phyloP scores from a whole-genome alignment of 1,140 invertebrate genomes.

The Archegozetes longisetosus region DNA sequence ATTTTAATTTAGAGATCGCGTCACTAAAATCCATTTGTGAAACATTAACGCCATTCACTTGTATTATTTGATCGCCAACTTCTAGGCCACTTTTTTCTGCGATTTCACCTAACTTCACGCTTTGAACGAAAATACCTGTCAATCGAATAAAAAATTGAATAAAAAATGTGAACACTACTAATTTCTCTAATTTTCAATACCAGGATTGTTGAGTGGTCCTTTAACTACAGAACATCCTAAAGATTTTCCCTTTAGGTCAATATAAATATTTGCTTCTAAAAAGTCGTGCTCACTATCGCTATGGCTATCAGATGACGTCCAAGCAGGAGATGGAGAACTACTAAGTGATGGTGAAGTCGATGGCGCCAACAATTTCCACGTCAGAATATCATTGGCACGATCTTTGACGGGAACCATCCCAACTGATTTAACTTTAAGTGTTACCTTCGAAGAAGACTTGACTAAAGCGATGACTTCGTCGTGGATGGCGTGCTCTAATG shows the following conservation, averaged over 20 bases:
- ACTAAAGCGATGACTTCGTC: slow-evolving; percentile 23
- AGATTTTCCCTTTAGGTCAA: neutral
- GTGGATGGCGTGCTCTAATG: slow-evolving; percentile 24
- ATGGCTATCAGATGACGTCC: neutral
- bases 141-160: slow-evolving; percentile 36
- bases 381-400: slow-evolving; percentile 13
- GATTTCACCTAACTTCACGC: slow-evolving; percentile 71
- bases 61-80: slow-evolving; percentile 77
- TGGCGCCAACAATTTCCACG: slow-evolving; percentile 12
- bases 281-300: neutral
- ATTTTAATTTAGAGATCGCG: slow-evolving; percentile 22
- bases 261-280: slow-evolving; percentile 3
- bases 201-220: slow-evolving; percentile 41
- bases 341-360: neutral
- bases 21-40: slow-evolving; percentile 58
- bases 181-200: no score
- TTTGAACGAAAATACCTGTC: slow-evolving; percentile 74
- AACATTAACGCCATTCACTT: slow-evolving; percentile 69
- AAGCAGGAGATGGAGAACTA: neutral
- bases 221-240: slow-evolving; percentile 32
- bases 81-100: slow-evolving; percentile 68
- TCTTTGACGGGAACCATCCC: slow-evolving; percentile 22
- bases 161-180: no score
- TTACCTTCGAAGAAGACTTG: slow-evolving; percentile 19
- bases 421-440: slow-evolving; percentile 23